phyloP scores from a whole-genome alignment of 2,113 vertebrate species.

The Scopus umbretta region DNA sequence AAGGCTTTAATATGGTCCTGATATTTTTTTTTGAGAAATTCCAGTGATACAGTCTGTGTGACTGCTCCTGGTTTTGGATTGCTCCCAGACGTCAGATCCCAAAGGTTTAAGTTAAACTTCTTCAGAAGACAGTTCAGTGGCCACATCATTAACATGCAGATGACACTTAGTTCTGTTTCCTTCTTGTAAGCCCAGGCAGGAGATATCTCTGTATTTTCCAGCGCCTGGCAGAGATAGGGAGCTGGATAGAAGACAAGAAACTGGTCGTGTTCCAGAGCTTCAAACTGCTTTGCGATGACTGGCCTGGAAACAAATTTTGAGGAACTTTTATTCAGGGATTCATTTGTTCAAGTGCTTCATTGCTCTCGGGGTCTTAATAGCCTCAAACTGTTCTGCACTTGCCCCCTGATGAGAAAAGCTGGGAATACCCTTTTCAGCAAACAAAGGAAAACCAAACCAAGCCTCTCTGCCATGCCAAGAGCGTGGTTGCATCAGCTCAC shows the following conservation, averaged over 20 bases:
- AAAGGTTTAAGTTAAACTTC: background rate
- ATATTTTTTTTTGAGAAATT: constrained; percentile 4
- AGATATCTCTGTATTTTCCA: constrained; percentile 39
- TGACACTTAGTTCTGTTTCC: background rate
- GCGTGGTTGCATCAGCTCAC: background rate
- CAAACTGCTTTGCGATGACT: background rate
- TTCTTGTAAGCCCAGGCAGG: background rate
- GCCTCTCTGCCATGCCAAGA: background rate
- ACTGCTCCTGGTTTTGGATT: background rate
- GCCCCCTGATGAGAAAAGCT: background rate
- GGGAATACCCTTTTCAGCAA: background rate
- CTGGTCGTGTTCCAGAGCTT: background rate
- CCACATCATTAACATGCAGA: constrained; percentile 31
- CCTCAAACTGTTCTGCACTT: background rate
- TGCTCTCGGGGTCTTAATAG: background rate
- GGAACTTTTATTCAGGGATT: constrained; percentile 1
- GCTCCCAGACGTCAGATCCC: background rate
- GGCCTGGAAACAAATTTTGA: constrained; percentile 24
- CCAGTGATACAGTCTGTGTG: background rate
- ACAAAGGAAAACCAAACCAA: background rate
- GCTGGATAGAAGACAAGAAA: constrained; percentile 18
- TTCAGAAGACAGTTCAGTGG: background rate
- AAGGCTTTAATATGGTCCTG: background rate
- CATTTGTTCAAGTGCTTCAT: background rate
- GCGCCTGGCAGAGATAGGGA: constrained; percentile 11